Evolutionary conservation across 2,797 vertebrate genomes (phyloP).

Genomic region (Austrolebias charrua): DNA sequence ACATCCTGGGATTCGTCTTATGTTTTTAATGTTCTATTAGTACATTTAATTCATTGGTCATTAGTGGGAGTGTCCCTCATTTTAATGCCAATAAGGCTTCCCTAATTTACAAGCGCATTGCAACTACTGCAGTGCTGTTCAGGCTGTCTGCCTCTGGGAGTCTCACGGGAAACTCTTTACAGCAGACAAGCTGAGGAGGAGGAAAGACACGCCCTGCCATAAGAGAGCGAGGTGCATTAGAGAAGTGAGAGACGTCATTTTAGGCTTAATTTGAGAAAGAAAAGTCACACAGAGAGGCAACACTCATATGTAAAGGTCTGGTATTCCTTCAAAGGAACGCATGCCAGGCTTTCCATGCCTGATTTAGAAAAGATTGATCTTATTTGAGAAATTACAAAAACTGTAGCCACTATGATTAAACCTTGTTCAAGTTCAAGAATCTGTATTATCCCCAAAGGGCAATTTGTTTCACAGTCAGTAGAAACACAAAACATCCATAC

Average conservation of each 20-base stretch:
- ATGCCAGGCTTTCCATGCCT: too few species aligned
- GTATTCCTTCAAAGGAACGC: too few species aligned
- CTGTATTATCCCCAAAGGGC: too few species aligned
- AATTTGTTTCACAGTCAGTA: too few species aligned
- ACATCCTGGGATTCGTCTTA: not conserved
- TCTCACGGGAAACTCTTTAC: conserved; percentile 31
- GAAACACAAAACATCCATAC: too few species aligned
- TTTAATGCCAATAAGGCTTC: conserved; percentile 14
- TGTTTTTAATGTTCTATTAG: not conserved
- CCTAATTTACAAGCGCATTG: conserved; percentile 8
- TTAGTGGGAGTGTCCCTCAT: conserved; percentile 19
- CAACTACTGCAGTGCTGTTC: conserved; percentile 21
- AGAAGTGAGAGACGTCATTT: not conserved
- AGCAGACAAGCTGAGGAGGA: conserved; percentile 37
- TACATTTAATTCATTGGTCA: conserved; percentile 1
- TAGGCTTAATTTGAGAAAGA: too few species aligned
- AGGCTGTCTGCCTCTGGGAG: conserved; percentile 25
- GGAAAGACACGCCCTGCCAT: conserved; percentile 56
- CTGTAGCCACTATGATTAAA: too few species aligned
- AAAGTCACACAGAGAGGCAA: too few species aligned
- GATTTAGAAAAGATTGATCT: too few species aligned
- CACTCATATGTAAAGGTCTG: too few species aligned
- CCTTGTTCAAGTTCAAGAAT: too few species aligned
- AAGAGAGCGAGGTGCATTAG: conserved; percentile 8
- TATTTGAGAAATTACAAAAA: too few species aligned